phyloP scores from a whole-genome alignment of 2,797 vertebrate species.

The Sebastes alutus region DNA sequence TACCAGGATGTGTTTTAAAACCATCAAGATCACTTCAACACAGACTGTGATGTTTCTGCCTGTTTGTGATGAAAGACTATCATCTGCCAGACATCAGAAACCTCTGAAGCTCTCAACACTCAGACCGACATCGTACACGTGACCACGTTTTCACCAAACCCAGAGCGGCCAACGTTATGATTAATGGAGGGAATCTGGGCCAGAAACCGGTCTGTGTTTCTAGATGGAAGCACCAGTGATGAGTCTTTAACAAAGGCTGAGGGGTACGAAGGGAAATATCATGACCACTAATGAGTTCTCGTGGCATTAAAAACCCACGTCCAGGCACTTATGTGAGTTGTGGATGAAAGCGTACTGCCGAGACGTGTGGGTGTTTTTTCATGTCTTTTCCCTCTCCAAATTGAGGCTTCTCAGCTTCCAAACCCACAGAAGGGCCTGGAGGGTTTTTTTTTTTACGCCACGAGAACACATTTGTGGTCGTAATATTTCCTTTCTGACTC shows the following conservation, averaged over 20 bases:
- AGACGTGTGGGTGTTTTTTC: constrained; percentile 41
- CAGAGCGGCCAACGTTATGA: neutral
- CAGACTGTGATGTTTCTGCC: neutral
- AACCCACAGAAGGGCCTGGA: constrained; percentile 43
- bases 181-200: neutral
- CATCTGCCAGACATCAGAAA: neutral
- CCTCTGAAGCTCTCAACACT: neutral
- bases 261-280: constrained; percentile 42
- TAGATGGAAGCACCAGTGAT: constrained; percentile 16
- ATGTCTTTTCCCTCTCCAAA: constrained; percentile 22
- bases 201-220: constrained; percentile 18
- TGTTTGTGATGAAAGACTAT: neutral
- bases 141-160: constrained; percentile 1
- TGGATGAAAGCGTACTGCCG: constrained; percentile 23
- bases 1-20: neutral
- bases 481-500: constrained; percentile 64
- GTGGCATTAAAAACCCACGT: constrained; percentile 21
- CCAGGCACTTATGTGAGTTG: constrained; percentile 28
- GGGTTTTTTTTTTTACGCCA: constrained; percentile 25
- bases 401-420: constrained; percentile 44
- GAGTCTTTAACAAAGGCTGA: constrained; percentile 39
- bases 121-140: neutral
- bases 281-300: constrained; percentile 54
- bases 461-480: constrained; percentile 54
- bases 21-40: neutral